Base-by-base conservation (phyloP, 2,113 vertebrate genomes). In the Athene noctua region DNA sequence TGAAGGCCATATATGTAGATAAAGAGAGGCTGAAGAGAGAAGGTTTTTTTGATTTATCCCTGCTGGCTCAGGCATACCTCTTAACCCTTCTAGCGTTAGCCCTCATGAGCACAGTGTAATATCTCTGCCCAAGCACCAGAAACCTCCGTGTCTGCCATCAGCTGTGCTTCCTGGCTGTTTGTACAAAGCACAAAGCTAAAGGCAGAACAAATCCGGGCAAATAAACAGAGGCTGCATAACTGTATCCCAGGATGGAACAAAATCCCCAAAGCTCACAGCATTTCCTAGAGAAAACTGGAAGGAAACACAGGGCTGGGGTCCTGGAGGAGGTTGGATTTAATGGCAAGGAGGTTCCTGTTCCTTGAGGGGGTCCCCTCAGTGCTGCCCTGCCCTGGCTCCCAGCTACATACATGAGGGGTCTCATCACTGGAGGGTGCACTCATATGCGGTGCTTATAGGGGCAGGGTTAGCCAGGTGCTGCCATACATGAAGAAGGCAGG, bases 1-100 rank as follows among this genome's bases (percentile, higher is more conserved):
- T 96, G 91, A 92, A 97, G 77, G 91, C 94, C 95, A 95, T 97
- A 96, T 96, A 97, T 95, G 95, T 94, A 95, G 95, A 96, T 89
- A 83, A 84, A 91, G 89, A 94, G 65, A 82, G 44, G 26, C 58
- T 94, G 89, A 96, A 81, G 91, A 87, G 58, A 75, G 79, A 72
- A 55, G 61, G 14, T 30, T 90, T 91, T 94, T 94, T 91, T 86
- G 5, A 94, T 97, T 95, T 94, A 91, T 95, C 61, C 59, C 65
- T 66, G 47, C 91, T 97, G 97, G 84, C 94, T 97, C 80, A 91
- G 92, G 49, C 73, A 4, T 5, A 42, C 21, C 16, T 92, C 67
- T 96, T 95, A 94, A 93, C 90, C 96, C 94, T 95, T 95, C n/a
- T 16, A 26, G 65, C 0, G 0, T 67, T 15, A 67, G 21, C 36